These are phyloP conservation scores for Malthinus seriepunctatus DNA, from an alignment of 2,888 invertebrate genomes.

Conservation along the genomic window DNA sequence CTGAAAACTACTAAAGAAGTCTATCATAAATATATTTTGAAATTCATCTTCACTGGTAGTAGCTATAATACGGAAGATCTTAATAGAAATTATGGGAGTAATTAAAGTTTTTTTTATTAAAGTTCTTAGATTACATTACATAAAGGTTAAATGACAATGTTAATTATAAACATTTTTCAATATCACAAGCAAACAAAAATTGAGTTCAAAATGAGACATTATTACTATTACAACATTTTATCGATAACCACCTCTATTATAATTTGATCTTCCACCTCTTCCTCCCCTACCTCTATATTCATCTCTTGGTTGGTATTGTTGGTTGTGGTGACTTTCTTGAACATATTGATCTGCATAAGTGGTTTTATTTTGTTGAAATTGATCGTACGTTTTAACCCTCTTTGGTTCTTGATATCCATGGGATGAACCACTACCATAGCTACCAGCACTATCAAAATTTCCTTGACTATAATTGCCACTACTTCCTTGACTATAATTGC, in stretches of 20 bases:
- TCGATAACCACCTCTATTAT: slow-evolving; percentile 45
- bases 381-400: slow-evolving; percentile 52
- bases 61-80: too few species aligned
- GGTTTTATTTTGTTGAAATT: slow-evolving; percentile 49
- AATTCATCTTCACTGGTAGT: too few species aligned
- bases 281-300: slow-evolving; percentile 36
- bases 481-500: slow-evolving; percentile 26
- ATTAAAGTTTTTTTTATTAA: background rate
- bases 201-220: background rate
- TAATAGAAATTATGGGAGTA: too few species aligned
- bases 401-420: slow-evolving; percentile 45
- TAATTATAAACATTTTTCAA: background rate
- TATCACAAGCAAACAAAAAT: background rate
- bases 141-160: background rate
- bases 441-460: slow-evolving; percentile 44
- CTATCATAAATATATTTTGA: too few species aligned
- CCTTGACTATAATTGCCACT: slow-evolving; percentile 26
- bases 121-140: background rate
- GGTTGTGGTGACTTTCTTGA: slow-evolving; percentile 52
- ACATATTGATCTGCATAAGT: slow-evolving; percentile 55
- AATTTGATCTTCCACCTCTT: slow-evolving; percentile 48
- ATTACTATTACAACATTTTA: too few species aligned
- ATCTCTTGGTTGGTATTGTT: slow-evolving; percentile 48
- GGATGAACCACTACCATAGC: slow-evolving; percentile 38
- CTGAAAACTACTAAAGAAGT: too few species aligned